Evolutionary conservation across 2,888 invertebrate species (phyloP), one percentile per base, ranked within the genome.

Genomic region (Schrankia costaestrigalis): DNA sequence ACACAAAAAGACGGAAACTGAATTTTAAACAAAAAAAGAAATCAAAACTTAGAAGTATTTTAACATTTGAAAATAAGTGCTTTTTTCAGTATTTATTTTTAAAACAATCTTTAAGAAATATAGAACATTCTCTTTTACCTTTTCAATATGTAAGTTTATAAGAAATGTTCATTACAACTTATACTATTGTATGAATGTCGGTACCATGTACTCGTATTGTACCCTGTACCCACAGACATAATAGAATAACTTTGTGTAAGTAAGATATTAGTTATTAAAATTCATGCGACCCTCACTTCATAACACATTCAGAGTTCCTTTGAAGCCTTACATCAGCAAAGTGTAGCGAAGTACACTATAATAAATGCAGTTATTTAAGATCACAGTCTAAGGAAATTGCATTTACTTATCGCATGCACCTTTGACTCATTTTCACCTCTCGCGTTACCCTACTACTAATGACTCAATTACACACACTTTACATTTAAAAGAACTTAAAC

Each of bases 341-440:
- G 42, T 36, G 45, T 52, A 50, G 49, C 50, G 32, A 50, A 54
- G 51, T 48, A 39, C 46, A 37, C 38, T 38, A 41, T 64, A 50
- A 57, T 63, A 66, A 70, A 65, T 70, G 61, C 54, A 68, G 56
- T 64, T 67, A 71, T 63, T 65, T 63, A 70, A 67, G 60, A 68
- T 65, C 62, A 49, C 53, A 61, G 58, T 67, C 63, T 65, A 50
- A 64, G 70, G 66, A 77, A 78, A 78, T 78, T 76, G 72, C 71
- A 75, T 78, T 79, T 70, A 71, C 67, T 71, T 73, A 77, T 78
- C 67, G 71, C 63, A 56, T 66, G 68, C 69, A 71, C 72, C 71
- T 78, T 77, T 72, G 71, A 75, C 65, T 71, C 64, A 76, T 75
- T 72, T 70, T 67, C 77, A 72, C 75, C 71, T 76, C 71, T 71